Evolutionary conservation across 2,888 invertebrate genomes (phyloP).

Genomic region (Pocota personata): DNA sequence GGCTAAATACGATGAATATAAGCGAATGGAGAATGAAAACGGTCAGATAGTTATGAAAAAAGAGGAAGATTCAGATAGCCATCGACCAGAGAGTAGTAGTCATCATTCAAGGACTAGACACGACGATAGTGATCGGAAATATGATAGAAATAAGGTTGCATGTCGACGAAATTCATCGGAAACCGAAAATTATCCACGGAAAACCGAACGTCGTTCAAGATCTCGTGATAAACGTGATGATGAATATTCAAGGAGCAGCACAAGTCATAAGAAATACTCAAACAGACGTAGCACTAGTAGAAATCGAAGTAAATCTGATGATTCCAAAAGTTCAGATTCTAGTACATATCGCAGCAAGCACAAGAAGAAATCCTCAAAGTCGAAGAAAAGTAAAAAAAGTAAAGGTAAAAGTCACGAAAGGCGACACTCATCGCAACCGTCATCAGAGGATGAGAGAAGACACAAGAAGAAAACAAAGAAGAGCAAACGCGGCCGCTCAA

Average conservation of each 20-base stretch:
- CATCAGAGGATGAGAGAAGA: slow-evolving; percentile 75
- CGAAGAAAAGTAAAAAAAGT: slow-evolving; percentile 76
- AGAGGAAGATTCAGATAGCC: neutral
- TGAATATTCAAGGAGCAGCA: slow-evolving; percentile 15
- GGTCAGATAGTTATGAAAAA: slow-evolving; percentile 77
- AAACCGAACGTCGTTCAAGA: slow-evolving; percentile 14
- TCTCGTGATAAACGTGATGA: slow-evolving; percentile 38
- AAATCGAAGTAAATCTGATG: slow-evolving; percentile 22
- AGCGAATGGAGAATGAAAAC: slow-evolving; percentile 82
- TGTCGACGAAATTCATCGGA: slow-evolving; percentile 11
- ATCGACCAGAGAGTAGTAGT: neutral
- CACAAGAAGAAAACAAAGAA: slow-evolving; percentile 82
- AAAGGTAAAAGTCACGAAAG: slow-evolving; percentile 77
- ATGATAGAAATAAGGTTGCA: slow-evolving; percentile 3
- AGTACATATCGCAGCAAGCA: slow-evolving; percentile 75
- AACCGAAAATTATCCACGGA: neutral
- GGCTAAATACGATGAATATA: slow-evolving; percentile 88
- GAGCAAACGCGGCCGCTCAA: slow-evolving; percentile 80
- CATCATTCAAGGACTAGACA: neutral
- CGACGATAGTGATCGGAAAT: neutral
- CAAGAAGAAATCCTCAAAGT: slow-evolving; percentile 75
- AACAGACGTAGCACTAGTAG: neutral
- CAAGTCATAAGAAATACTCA: slow-evolving; percentile 44
- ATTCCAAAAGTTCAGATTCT: slow-evolving; percentile 73
- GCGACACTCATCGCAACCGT: slow-evolving; percentile 43